Evolutionary conservation across 1,140 invertebrate genomes (phyloP).

Genomic region (Meloidogyne floridensis): DNA sequence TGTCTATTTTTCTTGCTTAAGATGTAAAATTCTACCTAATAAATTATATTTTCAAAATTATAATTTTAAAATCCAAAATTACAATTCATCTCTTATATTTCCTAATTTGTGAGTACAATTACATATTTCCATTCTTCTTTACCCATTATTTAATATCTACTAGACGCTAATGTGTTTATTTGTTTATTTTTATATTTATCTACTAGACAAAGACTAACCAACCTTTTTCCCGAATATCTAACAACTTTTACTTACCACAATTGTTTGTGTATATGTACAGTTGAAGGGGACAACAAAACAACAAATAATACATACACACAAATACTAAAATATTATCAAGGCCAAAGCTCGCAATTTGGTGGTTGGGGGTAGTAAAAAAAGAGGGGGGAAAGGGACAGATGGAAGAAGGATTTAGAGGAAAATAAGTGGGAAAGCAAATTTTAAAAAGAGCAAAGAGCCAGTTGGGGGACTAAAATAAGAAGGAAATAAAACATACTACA

Average conservation of each 20-base stretch:
- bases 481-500: neutral
- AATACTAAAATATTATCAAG: constrained; percentile 1
- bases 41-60: no score
- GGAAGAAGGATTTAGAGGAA: constrained; percentile 1
- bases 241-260: neutral
- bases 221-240: no score
- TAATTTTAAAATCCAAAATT: no score
- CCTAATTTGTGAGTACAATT: neutral
- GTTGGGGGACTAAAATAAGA: neutral
- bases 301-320: constrained; percentile 1
- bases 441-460: constrained; percentile 8
- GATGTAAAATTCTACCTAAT: no score
- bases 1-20: no score
- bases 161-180: neutral
- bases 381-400: constrained; percentile 15
- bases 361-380: constrained; percentile 1
- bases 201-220: neutral
- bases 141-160: neutral
- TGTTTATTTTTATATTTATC: neutral
- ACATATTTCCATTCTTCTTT: neutral
- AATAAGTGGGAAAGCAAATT: neutral
- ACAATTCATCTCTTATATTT: neutral
- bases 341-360: constrained; percentile 15
- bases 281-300: neutral
- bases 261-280: neutral